A percentile compares a stretch with the other conserved stretches of the same genome.
phyloP scores from a whole-genome alignment of 1,140 invertebrate genomes.

The Asobara japonica region DNA sequence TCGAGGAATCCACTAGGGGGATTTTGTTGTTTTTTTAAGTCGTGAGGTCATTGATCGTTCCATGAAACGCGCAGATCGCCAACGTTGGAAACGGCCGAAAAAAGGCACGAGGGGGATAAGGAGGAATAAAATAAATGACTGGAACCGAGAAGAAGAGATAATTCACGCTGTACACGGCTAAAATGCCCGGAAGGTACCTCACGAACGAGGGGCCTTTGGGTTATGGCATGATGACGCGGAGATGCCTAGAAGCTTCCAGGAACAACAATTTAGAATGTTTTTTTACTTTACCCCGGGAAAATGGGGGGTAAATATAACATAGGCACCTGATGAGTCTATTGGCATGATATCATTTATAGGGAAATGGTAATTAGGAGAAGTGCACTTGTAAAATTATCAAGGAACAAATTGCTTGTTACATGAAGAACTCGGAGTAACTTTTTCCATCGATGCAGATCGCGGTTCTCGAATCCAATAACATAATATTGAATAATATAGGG shows the following conservation, averaged over 20 bases:
- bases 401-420: no score
- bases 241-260: neutral
- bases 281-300: neutral
- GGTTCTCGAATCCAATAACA: no score
- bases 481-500: no score
- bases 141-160: neutral
- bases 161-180: slow-evolving; percentile 1
- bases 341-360: no score
- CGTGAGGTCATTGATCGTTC: neutral
- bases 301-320: neutral
- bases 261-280: neutral
- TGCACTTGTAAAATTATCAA: no score
- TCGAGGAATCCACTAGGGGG: neutral
- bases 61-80: neutral
- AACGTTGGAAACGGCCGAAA: neutral
- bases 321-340: neutral
- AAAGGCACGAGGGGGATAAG: neutral
- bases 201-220: neutral
- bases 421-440: no score
- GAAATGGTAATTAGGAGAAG: no score
- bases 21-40: neutral
- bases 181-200: slow-evolving; percentile 7
- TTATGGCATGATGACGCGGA: neutral
- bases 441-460: no score
- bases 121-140: neutral